Conservation (phyloP, 2,888 invertebrate genomes). For the Agrotis ipsilon region DNA sequence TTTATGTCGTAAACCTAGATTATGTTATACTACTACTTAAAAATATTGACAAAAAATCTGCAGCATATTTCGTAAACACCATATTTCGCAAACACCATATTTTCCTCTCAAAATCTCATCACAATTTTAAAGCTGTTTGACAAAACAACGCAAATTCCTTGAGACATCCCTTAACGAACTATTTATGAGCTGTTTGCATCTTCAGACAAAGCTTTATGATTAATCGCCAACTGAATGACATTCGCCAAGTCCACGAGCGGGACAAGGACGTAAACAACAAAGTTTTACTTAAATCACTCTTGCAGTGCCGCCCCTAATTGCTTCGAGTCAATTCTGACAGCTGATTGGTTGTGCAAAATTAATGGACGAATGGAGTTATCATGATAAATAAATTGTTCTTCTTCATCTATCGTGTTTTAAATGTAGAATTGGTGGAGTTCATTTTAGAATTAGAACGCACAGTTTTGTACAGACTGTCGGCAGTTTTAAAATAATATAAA, state of each 20-base stretch:
- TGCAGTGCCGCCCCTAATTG: slow-evolving; percentile 78
- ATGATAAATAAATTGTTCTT: slow-evolving; percentile 27
- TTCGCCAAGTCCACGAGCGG: slow-evolving; percentile 69
- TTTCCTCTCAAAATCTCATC: background rate
- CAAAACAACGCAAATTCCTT: slow-evolving; percentile 45
- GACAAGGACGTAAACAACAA: slow-evolving; percentile 78
- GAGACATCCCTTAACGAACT: slow-evolving; percentile 70
- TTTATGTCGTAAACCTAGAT: no score
- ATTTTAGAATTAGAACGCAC: no score
- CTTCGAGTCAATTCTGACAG: slow-evolving; percentile 80
- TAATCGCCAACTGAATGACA: slow-evolving; percentile 79
- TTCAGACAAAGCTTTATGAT: slow-evolving; percentile 78
- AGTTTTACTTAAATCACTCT: slow-evolving; percentile 81
- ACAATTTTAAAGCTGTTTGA: slow-evolving; percentile 20
- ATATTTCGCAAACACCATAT: background rate
- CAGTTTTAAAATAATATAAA: no score
- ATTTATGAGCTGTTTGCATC: slow-evolving; percentile 79
- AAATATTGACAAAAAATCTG: background rate
- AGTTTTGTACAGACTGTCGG: no score
- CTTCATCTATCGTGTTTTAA: background rate
- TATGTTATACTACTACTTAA: background rate
- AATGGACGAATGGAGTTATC: slow-evolving; percentile 47
- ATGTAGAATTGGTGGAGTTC: background rate
- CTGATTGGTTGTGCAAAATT: slow-evolving; percentile 72
- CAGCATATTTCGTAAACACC: no score